phyloP scores from a whole-genome alignment of 2,113 vertebrate genomes.

The Odontophorus gujanensis region DNA sequence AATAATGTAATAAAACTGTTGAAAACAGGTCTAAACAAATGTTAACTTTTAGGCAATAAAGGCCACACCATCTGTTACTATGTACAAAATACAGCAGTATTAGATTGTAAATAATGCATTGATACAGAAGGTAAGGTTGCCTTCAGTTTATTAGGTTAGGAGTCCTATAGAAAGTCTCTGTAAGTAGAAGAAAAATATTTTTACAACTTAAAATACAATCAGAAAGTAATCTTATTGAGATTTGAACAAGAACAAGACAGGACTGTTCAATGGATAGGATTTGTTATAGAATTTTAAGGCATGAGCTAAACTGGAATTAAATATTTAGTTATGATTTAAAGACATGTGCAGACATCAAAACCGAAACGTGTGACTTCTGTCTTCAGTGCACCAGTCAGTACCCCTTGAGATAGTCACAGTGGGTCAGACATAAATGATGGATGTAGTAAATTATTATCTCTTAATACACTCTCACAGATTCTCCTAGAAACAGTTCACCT shows the following conservation, averaged over 20 bases:
- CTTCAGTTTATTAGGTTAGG: background rate
- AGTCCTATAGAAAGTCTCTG: background rate
- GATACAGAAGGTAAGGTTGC: background rate
- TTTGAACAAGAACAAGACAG: background rate
- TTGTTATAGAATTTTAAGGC: background rate
- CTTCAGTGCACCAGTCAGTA: background rate
- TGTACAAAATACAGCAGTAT: background rate
- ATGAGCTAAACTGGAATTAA: background rate
- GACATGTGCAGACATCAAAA: background rate
- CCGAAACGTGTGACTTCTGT: background rate
- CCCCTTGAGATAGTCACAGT: background rate
- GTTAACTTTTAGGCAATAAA: background rate
- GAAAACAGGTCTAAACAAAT: background rate
- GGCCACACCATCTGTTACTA: background rate
- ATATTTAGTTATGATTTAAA: background rate
- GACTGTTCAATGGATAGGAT: accelerated
- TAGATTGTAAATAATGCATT: background rate
- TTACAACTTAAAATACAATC: background rate
- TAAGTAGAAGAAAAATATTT: background rate
- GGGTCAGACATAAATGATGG: background rate
- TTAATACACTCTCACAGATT: background rate
- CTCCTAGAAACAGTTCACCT: background rate
- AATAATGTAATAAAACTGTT: background rate
- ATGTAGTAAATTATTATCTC: background rate
- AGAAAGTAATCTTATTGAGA: background rate